A percentile compares a stretch with the other conserved stretches of the same genome.
phyloP scores from a whole-genome alignment of 2,888 invertebrate genomes.

The Hypsopygia costalis region DNA sequence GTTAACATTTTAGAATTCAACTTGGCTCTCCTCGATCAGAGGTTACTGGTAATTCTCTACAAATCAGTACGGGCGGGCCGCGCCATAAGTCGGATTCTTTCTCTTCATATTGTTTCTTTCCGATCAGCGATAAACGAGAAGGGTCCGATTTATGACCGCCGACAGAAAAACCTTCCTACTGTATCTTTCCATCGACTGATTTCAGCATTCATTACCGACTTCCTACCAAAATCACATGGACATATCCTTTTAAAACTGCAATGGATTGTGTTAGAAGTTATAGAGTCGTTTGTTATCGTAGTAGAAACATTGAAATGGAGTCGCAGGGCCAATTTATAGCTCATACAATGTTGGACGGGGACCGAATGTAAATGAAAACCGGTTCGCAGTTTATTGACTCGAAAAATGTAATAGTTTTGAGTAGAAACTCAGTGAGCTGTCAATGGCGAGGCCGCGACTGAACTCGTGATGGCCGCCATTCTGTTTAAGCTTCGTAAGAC shows the following conservation, averaged over 20 bases:
- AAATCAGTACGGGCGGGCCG: constrained; percentile 35
- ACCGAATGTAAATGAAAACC: constrained; percentile 47
- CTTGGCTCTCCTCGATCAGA: constrained; percentile 20
- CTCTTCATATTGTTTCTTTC: constrained; percentile 52
- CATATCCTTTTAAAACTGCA: constrained; percentile 7
- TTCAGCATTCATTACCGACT: constrained; percentile 14
- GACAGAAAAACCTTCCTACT: constrained; percentile 17
- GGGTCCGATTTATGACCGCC: constrained; percentile 41
- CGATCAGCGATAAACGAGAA: constrained; percentile 48
- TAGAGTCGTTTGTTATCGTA: constrained; percentile 9
- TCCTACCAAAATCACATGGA: neutral
- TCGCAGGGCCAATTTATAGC: constrained; percentile 45
- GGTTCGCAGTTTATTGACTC: constrained; percentile 43
- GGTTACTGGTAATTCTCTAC: constrained; percentile 32
- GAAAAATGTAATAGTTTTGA: constrained; percentile 36
- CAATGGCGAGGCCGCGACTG: neutral
- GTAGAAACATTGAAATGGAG: constrained; percentile 29
- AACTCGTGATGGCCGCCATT: neutral
- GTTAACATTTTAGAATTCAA: neutral
- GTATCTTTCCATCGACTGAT: neutral
- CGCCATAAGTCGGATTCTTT: constrained; percentile 37
- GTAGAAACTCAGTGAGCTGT: constrained; percentile 6
- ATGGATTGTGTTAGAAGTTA: constrained; percentile 17
- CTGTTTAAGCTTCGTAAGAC: too few relatives aligned
- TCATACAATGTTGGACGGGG: constrained; percentile 39